These are phyloP conservation scores for Phrynocephalus forsythii DNA, from an alignment of 2,797 vertebrate genomes.

Conservation along the genomic window DNA sequence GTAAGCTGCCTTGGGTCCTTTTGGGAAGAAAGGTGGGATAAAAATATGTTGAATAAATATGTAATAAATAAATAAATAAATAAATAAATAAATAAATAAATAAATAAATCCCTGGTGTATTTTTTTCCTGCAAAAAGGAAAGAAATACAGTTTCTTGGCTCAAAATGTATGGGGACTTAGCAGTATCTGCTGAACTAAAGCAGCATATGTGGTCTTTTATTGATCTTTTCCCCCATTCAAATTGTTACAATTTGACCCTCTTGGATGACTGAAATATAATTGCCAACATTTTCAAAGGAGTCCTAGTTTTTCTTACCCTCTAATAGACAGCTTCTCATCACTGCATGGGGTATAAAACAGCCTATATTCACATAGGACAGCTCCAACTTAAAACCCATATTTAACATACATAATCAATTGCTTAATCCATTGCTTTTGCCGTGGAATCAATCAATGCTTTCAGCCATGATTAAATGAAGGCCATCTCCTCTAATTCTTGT, in stretches of 20 bases:
- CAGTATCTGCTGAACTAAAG: not conserved
- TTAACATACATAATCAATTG: conserved; percentile 15
- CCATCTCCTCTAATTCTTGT: conserved; percentile 50
- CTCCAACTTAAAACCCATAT: not conserved
- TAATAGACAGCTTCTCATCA: not conserved
- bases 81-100: too few species aligned
- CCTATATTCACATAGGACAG: not conserved
- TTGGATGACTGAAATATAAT: not conserved
- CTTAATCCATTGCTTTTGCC: not conserved
- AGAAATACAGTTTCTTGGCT: not conserved
- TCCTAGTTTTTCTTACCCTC: not conserved
- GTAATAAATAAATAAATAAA: too few species aligned
- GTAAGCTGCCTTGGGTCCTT: too few species aligned
- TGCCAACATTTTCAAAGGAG: not conserved
- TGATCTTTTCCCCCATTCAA: not conserved
- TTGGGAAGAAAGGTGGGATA: too few species aligned
- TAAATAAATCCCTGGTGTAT: too few species aligned
- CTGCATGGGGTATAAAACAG: not conserved
- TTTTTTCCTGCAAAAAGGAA: not conserved
- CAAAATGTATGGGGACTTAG: not conserved
- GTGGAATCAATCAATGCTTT: conserved; percentile 10
- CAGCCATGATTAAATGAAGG: conserved; percentile 26
- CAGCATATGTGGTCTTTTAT: not conserved
- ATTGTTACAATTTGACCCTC: not conserved
- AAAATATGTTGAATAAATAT: too few species aligned